These are phyloP conservation scores for Hycleus cichorii DNA, from an alignment of 1,140 invertebrate genomes.

Conservation along the genomic window DNA sequence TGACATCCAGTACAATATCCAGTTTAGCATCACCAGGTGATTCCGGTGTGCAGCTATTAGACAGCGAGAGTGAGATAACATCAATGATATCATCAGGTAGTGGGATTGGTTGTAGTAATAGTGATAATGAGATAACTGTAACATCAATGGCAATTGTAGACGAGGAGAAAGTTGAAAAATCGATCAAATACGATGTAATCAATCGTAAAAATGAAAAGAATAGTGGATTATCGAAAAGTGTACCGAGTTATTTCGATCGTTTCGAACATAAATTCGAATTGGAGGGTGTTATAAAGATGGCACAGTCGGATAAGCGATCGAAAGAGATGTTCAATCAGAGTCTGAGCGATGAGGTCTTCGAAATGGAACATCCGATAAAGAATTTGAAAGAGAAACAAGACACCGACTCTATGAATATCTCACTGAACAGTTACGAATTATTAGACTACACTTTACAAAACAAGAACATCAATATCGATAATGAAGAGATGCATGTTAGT, in stretches of 20 bases:
- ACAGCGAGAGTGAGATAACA: constrained; percentile 49
- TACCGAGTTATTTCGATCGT: constrained; percentile 27
- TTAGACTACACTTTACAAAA: constrained; percentile 40
- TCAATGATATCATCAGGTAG: constrained; percentile 43
- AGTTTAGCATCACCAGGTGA: constrained; percentile 42
- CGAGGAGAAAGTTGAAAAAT: constrained; percentile 26
- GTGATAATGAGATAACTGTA: constrained; percentile 1
- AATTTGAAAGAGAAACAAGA: constrained; percentile 1
- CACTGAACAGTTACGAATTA: constrained; percentile 39
- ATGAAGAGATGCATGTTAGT: constrained; percentile 37
- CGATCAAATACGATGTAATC: constrained; percentile 48
- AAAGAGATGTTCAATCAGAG: constrained; percentile 1
- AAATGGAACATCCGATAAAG: constrained; percentile 35
- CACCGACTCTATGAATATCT: constrained; percentile 38
- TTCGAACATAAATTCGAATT: constrained; percentile 2
- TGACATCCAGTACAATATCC: constrained; percentile 38
- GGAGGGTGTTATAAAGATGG: neutral
- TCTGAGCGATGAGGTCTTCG: constrained; percentile 30
- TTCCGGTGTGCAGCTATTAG: constrained; percentile 46
- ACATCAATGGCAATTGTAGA: constrained; percentile 8
- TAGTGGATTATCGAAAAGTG: constrained; percentile 18
- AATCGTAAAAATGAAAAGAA: constrained; percentile 48
- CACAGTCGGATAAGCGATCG: neutral
- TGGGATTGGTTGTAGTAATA: constrained; percentile 39
- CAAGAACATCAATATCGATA: constrained; percentile 19